A percentile compares a stretch with the other conserved stretches of the same genome.
These are phyloP conservation scores for Hydrocynus forskahlii DNA, from an alignment of 2,797 vertebrate species.

Conservation along the genomic window DNA sequence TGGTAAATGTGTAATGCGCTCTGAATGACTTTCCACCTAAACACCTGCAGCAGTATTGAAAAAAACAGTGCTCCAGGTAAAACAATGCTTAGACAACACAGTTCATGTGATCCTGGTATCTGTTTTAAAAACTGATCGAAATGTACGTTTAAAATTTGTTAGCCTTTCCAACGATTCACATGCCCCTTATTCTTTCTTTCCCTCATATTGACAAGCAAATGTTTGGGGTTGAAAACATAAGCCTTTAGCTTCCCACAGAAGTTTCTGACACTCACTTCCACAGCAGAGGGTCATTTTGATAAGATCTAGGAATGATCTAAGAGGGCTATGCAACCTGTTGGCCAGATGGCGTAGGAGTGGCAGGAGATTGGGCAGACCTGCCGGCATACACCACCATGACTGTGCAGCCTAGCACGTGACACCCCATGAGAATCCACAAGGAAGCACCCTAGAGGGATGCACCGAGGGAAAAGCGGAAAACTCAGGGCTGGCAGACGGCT, in stretches of 20 bases:
- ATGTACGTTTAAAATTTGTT: no score
- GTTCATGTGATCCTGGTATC: no score
- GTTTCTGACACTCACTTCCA: constrained; percentile 32
- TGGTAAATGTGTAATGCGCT: no score
- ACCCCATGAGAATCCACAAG: constrained; percentile 53
- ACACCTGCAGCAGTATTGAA: no score
- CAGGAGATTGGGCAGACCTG: constrained; percentile 44
- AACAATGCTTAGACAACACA: no score
- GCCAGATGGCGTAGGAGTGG: constrained; percentile 60
- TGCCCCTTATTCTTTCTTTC: no score
- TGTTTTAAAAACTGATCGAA: no score
- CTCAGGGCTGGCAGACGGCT: constrained; percentile 36
- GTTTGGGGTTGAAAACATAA: neutral
- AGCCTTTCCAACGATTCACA: no score
- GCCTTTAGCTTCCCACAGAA: neutral
- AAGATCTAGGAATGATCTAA: constrained; percentile 39
- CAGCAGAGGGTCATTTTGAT: constrained; percentile 13
- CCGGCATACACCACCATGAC: constrained; percentile 41
- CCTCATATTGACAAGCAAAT: no score
- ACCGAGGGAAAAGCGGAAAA: constrained; percentile 21
- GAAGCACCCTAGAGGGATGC: neutral
- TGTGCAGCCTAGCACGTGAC: constrained; percentile 49
- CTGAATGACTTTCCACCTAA: no score
- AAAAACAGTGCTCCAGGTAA: no score
- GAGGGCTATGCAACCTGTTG: constrained; percentile 40